Percentiles rank a stretch among this genome's conserved stretches.
These are phyloP conservation scores for Thamnaconus septentrionalis DNA, from an alignment of 2,113 vertebrate species.

Conservation along the genomic window DNA sequence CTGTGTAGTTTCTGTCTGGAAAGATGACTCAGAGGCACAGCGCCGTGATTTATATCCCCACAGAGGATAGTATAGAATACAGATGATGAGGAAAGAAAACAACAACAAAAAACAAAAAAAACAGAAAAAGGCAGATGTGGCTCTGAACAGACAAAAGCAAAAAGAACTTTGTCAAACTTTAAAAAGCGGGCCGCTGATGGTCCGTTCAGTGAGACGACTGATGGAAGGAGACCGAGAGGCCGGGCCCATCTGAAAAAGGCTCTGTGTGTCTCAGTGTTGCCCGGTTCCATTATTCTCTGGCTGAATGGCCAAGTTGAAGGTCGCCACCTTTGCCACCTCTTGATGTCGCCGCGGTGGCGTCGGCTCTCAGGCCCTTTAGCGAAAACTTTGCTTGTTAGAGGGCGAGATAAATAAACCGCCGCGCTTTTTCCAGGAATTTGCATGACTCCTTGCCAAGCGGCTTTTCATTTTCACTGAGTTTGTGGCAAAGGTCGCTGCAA, in stretches of 20 bases:
- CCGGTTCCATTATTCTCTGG: too few species aligned
- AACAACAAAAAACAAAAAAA: conserved; percentile 3
- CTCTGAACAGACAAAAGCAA: conserved; percentile 15
- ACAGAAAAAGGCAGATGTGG: conserved; percentile 31
- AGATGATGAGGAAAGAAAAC: conserved; percentile 21
- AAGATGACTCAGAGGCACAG: conserved; percentile 64
- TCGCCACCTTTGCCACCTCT: conserved; percentile 15
- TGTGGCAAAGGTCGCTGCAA: conserved; percentile 7
- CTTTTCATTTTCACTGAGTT: conserved; percentile 26
- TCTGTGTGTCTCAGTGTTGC: too few species aligned
- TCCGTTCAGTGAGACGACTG: not conserved
- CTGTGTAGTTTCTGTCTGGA: conserved; percentile 58
- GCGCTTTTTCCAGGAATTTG: conserved; percentile 20
- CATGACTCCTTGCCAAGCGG: conserved; percentile 19
- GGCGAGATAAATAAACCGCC: conserved; percentile 26
- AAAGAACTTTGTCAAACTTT: too few species aligned
- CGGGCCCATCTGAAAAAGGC: conserved; percentile 1
- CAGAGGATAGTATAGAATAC: conserved; percentile 53
- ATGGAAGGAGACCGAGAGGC: conserved; percentile 9
- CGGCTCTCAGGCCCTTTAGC: conserved; percentile 17
- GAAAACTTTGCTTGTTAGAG: conserved; percentile 51
- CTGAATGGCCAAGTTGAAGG: too few species aligned
- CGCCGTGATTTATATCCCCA: conserved; percentile 58
- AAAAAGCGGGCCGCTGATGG: too few species aligned
- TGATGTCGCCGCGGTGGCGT: conserved; percentile 8